Conservation (phyloP, 2,797 vertebrate genomes). For the Catharus ustulatus region DNA sequence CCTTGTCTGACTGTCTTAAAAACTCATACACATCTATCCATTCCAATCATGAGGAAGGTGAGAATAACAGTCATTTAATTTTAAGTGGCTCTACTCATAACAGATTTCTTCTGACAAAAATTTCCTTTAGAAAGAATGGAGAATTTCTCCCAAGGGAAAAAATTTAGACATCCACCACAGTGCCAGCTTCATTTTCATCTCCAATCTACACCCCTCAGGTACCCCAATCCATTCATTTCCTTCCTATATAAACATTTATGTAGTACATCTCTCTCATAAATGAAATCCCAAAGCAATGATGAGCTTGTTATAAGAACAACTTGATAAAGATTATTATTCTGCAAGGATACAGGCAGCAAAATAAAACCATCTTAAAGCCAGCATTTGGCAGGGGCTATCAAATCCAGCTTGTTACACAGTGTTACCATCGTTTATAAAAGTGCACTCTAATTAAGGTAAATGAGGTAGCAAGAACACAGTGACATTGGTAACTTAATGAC, state of each 20-base stretch:
- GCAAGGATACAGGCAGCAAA: not conserved
- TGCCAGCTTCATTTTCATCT: not conserved
- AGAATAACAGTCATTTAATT: not conserved
- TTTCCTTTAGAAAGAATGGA: not conserved
- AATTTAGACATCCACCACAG: not conserved
- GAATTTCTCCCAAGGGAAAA: not conserved
- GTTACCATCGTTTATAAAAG: conserved; percentile 12
- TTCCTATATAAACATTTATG: not conserved
- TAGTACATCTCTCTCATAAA: not conserved
- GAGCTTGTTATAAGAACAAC: conserved; percentile 9
- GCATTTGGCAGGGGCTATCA: conserved; percentile 44
- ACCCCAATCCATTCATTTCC: not conserved
- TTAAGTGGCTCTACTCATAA: not conserved
- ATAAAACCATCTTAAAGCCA: conserved; percentile 25
- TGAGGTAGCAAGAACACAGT: conserved; percentile 59
- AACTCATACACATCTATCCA: not conserved
- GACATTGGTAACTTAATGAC: conserved; percentile 68
- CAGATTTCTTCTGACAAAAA: not conserved
- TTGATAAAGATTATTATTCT: conserved; percentile 17
- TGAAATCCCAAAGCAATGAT: conserved; percentile 34
- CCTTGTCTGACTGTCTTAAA: not conserved
- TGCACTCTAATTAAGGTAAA: conserved; percentile 69
- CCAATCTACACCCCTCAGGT: not conserved
- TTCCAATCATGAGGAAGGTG: not conserved
- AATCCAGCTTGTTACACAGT: conserved; percentile 42